Base-by-base conservation (phyloP, 2,888 invertebrate species). In the Bedellia somnulentella region DNA sequence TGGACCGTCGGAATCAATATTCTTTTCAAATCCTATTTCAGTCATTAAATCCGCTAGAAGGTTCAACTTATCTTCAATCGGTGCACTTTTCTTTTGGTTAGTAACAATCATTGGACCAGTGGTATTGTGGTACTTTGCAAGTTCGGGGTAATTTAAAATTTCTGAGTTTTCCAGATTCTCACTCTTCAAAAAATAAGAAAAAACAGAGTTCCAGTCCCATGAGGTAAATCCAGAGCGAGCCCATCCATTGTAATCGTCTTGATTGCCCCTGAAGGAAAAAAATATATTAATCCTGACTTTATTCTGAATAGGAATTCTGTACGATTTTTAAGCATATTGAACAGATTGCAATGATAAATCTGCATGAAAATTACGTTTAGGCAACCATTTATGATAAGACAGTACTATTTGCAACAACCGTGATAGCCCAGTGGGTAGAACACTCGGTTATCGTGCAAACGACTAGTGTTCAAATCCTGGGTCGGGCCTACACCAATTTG, bases 241-340 rank as follows among this genome's bases (percentile, higher is more conserved):
- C 27, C 27, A 27, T 8, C n/a, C 17, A 9, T 27, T 18, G 18
- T 18, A 27, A 13, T 27, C 27, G 11, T 18, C 12, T 9, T 10
- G 17, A 11, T 27, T 18, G 5, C 27, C 27, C 18, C 27, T 27
- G 18, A 27, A 27, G 18, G 8, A 17, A 17, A 18, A 25, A 25
- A 5, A 25, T 13, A 13, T 8, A 12, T 25, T 25, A 25, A 5
- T 23, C 5, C 5, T 18, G 6, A 18, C 18, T 18, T 18, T 18
- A 18, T 6, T 18, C 9, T 18, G 18, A 18, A 18, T 18, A 6
- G 18, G 18, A 18, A 18, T 18, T n/a, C n/a, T n/a, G n/a, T n/a
- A n/a, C n/a, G n/a, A n/a, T n/a, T n/a, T n/a, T n/a, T n/a, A n/a
- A n/a, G n/a, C n/a, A n/a, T n/a, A n/a, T n/a, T n/a, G n/a, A n/a